Evolutionary conservation across 2,888 invertebrate species (phyloP), one percentile per base, ranked within the genome.

Genomic region (Diarsia dahlii): DNA sequence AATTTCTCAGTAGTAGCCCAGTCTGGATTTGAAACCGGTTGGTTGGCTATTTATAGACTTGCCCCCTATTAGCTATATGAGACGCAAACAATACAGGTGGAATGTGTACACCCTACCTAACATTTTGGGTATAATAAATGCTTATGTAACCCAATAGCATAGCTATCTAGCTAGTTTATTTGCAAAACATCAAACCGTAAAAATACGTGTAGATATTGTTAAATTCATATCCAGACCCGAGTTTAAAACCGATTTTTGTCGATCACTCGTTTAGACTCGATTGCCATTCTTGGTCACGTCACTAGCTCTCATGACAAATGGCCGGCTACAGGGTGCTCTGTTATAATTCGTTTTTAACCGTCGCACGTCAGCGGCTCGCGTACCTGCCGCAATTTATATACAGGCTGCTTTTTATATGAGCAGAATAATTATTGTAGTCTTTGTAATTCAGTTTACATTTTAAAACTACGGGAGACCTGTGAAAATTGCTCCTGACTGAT

Each of bases 301-400:
- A 87, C 88, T 88, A 74, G 82, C 73, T 89, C 88, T 87, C 91
- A 94, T 95, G 95, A 95, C 93, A 95, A 95, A 95, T 94, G 93
- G 91, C 88, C 86, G 86, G 88, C 91, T 93, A 93, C 94, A 94
- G 94, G 94, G 91, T 94, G 95, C 93, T 94, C 92, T 91, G 91
- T 89, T 92, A 93, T 96, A 95, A 96, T 96, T 94, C 92, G 94
- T 94, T 95, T 96, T 95, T 95, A 96, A 95, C 94, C 93, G 94
- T 91, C 90, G 92, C 95, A 94, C 95, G 95, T 96, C 94, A 94
- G 92, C 95, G 92, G 88, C 90, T 88, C 84, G 87, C 87, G 87
- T 89, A 90, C 90, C 89, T 89, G 88, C 87, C 87, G 84, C 89
- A 88, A 89, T 91, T 90, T 92, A 89, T 89, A 87, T 89, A 93